Percentiles rank a stretch among this genome's conserved stretches.
Evolutionary conservation across 2,797 vertebrate genomes (phyloP).

Genomic region (Artibeus lituratus): DNA sequence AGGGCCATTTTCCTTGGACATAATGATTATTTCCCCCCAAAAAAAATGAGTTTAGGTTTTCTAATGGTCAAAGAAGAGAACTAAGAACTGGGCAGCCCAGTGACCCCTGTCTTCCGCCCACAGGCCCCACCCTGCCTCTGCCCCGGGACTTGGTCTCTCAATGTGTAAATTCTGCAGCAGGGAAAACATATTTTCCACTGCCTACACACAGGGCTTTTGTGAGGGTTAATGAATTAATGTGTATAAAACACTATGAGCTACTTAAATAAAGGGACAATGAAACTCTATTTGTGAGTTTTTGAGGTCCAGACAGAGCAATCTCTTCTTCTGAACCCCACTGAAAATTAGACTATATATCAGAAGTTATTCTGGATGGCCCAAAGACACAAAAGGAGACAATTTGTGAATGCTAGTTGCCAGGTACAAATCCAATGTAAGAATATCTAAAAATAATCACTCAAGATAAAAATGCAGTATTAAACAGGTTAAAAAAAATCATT

Average conservation of each 20-base stretch:
- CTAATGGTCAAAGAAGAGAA: neutral
- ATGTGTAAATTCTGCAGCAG: neutral
- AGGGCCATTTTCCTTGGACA: conserved; percentile 39
- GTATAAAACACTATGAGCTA: conserved; percentile 27
- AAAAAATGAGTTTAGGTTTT: neutral
- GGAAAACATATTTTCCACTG: conserved; percentile 44
- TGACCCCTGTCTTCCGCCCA: neutral
- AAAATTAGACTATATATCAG: neutral
- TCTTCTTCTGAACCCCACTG: neutral
- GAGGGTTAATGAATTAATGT: conserved; percentile 51
- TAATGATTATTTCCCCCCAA: neutral
- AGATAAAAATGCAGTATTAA: conserved; percentile 7
- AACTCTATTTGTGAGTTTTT: conserved; percentile 28
- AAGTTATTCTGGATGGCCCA: neutral
- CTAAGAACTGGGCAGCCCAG: neutral
- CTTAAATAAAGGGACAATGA: conserved; percentile 55
- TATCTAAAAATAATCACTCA: neutral
- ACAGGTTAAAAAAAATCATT: conserved; percentile 26
- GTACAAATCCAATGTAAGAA: neutral
- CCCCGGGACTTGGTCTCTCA: conserved; percentile 10
- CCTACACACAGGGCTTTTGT: conserved; percentile 43
- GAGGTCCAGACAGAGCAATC: neutral
- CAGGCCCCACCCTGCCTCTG: neutral
- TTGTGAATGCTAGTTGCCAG: neutral
- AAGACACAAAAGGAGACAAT: neutral